A percentile compares a stretch with the other conserved stretches of the same genome.
phyloP scores from a whole-genome alignment of 1,140 invertebrate species.

The Heliconius himera region DNA sequence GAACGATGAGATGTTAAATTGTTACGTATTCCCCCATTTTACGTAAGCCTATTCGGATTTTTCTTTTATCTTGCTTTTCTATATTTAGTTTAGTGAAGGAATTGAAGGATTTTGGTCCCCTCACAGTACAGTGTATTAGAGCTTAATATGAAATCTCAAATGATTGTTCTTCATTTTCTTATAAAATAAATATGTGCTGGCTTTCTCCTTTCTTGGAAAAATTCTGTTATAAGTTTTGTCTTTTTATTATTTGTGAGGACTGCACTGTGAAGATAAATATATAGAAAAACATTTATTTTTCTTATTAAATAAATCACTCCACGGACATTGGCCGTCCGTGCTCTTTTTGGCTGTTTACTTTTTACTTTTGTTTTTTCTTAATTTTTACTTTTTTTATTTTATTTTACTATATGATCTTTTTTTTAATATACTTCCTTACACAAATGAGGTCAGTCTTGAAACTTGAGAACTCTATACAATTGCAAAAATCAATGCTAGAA shows the following conservation, averaged over 20 bases:
- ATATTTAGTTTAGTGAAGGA: slow-evolving; percentile 21
- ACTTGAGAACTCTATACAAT: no score
- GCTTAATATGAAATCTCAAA: slow-evolving; percentile 12
- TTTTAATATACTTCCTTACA: not conserved
- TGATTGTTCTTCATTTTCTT: slow-evolving; percentile 8
- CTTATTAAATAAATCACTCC: no score
- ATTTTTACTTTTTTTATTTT: not conserved
- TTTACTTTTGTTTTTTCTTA: no score
- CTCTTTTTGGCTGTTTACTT: no score
- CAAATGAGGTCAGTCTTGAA: no score
- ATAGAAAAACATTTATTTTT: no score
- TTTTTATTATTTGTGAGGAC: not conserved
- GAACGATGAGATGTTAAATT: slow-evolving; percentile 47
- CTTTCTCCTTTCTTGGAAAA: not conserved
- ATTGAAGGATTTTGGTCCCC: slow-evolving; percentile 2
- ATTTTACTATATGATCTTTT: not conserved
- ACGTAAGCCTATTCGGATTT: slow-evolving; percentile 35
- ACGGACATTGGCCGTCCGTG: no score
- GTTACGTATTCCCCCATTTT: slow-evolving; percentile 40
- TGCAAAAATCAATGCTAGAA: no score
- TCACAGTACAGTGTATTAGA: slow-evolving; percentile 8
- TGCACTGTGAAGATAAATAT: not conserved
- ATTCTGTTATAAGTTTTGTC: not conserved
- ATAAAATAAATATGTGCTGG: slow-evolving; percentile 7
- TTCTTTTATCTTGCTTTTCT: slow-evolving; percentile 27